Evolutionary conservation across 2,888 invertebrate genomes (phyloP).

Genomic region (Polydrusus pterygomalis): DNA sequence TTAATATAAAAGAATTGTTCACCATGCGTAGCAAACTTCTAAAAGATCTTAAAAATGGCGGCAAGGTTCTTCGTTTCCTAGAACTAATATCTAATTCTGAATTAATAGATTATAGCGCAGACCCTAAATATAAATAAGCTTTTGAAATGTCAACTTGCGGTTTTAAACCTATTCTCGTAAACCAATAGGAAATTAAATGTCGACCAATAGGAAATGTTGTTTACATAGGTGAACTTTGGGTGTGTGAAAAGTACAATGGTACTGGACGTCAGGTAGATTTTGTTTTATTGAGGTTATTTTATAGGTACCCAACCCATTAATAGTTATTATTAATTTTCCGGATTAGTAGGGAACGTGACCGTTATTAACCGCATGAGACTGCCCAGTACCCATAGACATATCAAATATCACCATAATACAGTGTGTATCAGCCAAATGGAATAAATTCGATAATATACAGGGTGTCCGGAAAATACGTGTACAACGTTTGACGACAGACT

Average conservation of each 20-base stretch:
- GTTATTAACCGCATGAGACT: no score
- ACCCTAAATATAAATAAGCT: conserved; percentile 42
- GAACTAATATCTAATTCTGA: conserved; percentile 25
- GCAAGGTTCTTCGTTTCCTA: not conserved
- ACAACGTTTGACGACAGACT: no score
- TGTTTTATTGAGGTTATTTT: not conserved
- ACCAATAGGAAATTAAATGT: conserved; percentile 8
- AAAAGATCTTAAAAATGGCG: not conserved
- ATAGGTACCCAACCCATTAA: not conserved
- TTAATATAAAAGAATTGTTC: no score
- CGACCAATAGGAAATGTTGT: not conserved
- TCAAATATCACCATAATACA: no score
- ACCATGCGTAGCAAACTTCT: not conserved
- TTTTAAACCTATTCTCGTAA: conserved; percentile 21
- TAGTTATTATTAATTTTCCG: not conserved
- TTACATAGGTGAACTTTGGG: not conserved
- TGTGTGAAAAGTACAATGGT: conserved; percentile 1
- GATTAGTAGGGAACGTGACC: no score
- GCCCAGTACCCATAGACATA: no score
- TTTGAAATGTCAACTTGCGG: conserved; percentile 32
- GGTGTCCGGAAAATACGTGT: no score
- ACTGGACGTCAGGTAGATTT: not conserved
- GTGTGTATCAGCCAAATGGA: no score
- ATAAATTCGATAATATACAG: no score
- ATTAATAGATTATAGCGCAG: conserved; percentile 19